A percentile compares a stretch with the other conserved stretches of the same genome.
Conservation (phyloP, 2,113 vertebrate species). For the Brachionichthys hirsutus region DNA sequence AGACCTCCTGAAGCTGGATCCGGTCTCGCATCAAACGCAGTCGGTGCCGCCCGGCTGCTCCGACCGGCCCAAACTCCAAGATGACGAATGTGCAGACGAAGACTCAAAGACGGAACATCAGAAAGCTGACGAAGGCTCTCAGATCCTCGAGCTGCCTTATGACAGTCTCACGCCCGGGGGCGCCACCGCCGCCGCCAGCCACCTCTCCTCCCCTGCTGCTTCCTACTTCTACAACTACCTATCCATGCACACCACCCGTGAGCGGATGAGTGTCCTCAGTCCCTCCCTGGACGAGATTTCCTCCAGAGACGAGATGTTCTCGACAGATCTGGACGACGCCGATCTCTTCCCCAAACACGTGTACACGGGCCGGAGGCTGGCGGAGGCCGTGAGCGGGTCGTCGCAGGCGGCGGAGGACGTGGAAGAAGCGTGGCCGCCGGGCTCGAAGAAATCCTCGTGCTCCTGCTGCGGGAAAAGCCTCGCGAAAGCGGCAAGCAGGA, state of each 20-base stretch:
- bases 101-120: slow-evolving; percentile 2
- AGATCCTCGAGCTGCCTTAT: slow-evolving; percentile 71
- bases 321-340: slow-evolving; percentile 75
- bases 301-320: slow-evolving; percentile 79
- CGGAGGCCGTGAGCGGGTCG: not conserved
- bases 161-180: slow-evolving; percentile 42
- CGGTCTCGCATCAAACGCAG: not conserved
- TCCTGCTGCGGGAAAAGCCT: slow-evolving; percentile 72
- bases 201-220: slow-evolving; percentile 39
- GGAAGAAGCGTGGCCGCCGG: slow-evolving; percentile 38
- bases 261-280: slow-evolving; percentile 77
- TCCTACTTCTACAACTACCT: slow-evolving; percentile 72
- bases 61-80: not conserved
- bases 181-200: slow-evolving; percentile 13
- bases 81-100: not conserved
- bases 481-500: slow-evolving; percentile 28
- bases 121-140: slow-evolving; percentile 34
- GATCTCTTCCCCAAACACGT: slow-evolving; percentile 67
- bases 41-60: not conserved
- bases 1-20: slow-evolving; percentile 16
- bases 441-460: slow-evolving; percentile 58
- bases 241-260: slow-evolving; percentile 62
- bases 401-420: not conserved
- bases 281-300: slow-evolving; percentile 79
- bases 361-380: slow-evolving; percentile 40